Conservation (phyloP, 2,888 invertebrate genomes). For the Agapetus fuscipes region DNA sequence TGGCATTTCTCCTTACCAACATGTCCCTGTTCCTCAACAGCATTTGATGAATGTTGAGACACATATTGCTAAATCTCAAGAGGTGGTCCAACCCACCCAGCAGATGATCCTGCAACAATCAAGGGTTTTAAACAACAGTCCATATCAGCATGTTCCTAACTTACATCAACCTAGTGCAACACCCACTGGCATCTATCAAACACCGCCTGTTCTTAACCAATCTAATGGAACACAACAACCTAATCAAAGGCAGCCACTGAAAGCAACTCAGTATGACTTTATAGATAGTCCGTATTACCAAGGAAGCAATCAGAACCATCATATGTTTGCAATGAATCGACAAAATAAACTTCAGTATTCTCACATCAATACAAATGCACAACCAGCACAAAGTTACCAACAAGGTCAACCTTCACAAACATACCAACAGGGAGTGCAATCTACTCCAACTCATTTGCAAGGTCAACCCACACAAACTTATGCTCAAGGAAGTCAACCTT, state of each 20-base stretch:
- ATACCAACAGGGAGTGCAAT: conserved; percentile 1
- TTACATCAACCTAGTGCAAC: neutral
- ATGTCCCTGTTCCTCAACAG: conserved; percentile 7
- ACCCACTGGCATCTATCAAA: conserved; percentile 10
- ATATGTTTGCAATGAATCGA: conserved; percentile 16
- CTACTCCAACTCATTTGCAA: conserved; percentile 1
- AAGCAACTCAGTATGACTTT: too few relatives aligned
- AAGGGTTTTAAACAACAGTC: conserved; percentile 11
- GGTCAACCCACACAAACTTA: conserved; percentile 1
- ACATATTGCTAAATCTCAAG: neutral
- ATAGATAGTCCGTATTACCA: conserved; percentile 9
- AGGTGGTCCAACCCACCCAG: conserved; percentile 9
- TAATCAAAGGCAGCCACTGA: conserved; percentile 7
- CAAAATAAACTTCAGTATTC: conserved; percentile 24
- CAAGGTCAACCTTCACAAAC: conserved; percentile 32
- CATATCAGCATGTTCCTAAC: conserved; percentile 17
- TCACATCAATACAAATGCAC: conserved; percentile 29
- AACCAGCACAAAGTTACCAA: conserved; percentile 24
- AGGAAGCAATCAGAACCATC: conserved; percentile 5
- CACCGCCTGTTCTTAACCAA: conserved; percentile 10
- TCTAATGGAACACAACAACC: neutral
- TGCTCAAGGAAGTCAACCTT: too few relatives aligned
- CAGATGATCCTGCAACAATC: conserved; percentile 12
- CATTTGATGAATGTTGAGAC: conserved; percentile 29
- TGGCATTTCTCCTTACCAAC: conserved; percentile 15